These are phyloP conservation scores for Drosophila erecta DNA, from an alignment of 1,140 invertebrate genomes.

Conservation along the genomic window DNA sequence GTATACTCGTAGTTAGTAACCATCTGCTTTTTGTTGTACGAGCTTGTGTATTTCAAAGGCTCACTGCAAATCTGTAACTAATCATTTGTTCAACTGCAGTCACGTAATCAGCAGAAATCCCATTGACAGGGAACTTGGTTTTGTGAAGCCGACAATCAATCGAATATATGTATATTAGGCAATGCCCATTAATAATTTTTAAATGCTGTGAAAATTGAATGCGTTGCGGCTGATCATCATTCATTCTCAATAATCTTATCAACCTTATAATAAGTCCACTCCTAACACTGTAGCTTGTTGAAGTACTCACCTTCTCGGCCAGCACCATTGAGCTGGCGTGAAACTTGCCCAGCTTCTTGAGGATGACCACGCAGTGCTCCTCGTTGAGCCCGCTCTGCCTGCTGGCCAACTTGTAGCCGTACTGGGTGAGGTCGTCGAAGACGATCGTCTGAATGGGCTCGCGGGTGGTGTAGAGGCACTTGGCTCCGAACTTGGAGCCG, in stretches of 20 bases:
- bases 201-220: background rate
- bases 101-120: constrained; percentile 14
- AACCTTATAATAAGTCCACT: too few relatives aligned
- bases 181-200: background rate
- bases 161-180: too few relatives aligned
- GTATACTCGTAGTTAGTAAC: too few relatives aligned
- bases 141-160: too few relatives aligned
- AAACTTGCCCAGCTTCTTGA: constrained; percentile 76
- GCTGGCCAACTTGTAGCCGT: constrained; percentile 78
- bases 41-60: background rate
- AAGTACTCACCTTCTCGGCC: constrained; percentile 61
- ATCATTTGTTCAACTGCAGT: background rate
- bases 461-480: constrained; percentile 74
- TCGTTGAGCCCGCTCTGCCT: constrained; percentile 76
- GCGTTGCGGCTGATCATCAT: too few relatives aligned
- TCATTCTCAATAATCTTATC: too few relatives aligned
- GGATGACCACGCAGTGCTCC: constrained; percentile 75
- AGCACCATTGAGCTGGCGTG: constrained; percentile 81
- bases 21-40: background rate
- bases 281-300: too few relatives aligned
- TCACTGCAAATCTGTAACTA: too few relatives aligned
- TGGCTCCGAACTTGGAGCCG: constrained; percentile 73
- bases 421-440: constrained; percentile 81
- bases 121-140: constrained; percentile 7
- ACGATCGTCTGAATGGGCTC: constrained; percentile 81